Conservation (phyloP, 2,113 vertebrate genomes). For the Pseudopodoces humilis region DNA sequence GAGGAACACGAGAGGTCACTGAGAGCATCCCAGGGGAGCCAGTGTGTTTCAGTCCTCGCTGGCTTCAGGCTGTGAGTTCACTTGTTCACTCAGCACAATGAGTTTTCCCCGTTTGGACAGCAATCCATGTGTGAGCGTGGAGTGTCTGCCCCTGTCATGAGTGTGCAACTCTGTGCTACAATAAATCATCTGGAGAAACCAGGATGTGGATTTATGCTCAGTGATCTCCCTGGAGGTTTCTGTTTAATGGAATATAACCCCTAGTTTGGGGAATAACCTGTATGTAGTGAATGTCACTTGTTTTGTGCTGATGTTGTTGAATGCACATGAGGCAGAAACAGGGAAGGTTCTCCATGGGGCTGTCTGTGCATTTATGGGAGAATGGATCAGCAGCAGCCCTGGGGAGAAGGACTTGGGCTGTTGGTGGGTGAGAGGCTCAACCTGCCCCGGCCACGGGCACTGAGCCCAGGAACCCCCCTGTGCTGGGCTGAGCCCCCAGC, state of each 20-base stretch:
- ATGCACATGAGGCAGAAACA: not conserved
- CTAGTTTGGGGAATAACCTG: not conserved
- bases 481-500: not conserved
- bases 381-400: not conserved
- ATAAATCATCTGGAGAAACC: not conserved
- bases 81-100: not conserved
- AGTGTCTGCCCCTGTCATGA: not conserved
- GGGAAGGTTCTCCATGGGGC: fast-evolving
- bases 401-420: not conserved
- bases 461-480: not conserved
- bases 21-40: fast-evolving
- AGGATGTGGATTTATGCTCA: not conserved
- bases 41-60: not conserved
- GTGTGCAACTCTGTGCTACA: not conserved
- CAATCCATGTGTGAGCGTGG: not conserved
- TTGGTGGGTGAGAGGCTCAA: not conserved
- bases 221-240: not conserved
- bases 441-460: not conserved
- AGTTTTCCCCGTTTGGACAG: not conserved
- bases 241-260: not conserved
- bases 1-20: not conserved
- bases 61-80: not conserved
- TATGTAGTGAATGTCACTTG: not conserved
- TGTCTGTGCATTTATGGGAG: not conserved
- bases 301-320: not conserved